Percentiles rank a stretch among this genome's conserved stretches.
phyloP scores from a whole-genome alignment of 37 sponge, comb jelly and placozoan genomes.

The Halichondria panicea region DNA sequence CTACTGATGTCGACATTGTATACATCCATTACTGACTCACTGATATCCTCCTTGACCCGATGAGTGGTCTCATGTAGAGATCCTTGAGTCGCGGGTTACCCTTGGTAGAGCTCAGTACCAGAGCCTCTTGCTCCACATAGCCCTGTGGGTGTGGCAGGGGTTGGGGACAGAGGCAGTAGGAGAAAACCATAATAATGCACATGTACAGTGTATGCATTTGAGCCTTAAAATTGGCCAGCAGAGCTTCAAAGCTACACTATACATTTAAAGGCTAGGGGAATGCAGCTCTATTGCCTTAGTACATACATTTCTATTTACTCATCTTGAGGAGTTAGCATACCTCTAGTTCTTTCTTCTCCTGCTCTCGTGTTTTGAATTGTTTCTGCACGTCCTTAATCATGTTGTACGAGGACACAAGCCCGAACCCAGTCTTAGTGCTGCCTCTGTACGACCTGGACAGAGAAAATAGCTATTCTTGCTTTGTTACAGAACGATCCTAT shows the following conservation, averaged over 20 bases:
- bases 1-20: too few relatives aligned
- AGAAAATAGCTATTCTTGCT: too few relatives aligned
- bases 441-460: constrained; percentile 48
- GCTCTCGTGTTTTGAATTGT: constrained; percentile 86
- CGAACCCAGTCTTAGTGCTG: constrained; percentile 17
- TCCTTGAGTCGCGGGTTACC: constrained; percentile 94
- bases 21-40: constrained; percentile 19
- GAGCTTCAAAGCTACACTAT: too few relatives aligned
- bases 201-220: too few relatives aligned
- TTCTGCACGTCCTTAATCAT: constrained; percentile 98
- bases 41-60: constrained; percentile 77
- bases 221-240: too few relatives aligned
- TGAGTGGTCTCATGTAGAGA: constrained; percentile 90
- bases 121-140: constrained; percentile 77
- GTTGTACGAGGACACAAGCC: constrained; percentile 60
- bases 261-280: too few relatives aligned
- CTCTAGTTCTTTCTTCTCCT: constrained; percentile 94
- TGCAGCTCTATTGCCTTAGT: too few relatives aligned
- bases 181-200: neutral
- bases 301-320: too few relatives aligned
- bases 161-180: neutral
- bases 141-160: constrained; percentile 46
- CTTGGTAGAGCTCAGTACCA: constrained; percentile 61
- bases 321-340: too few relatives aligned
- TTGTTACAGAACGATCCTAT: neutral